Percentiles rank a stretch among this genome's conserved stretches.
Conservation (phyloP, 2,888 invertebrate genomes). For the Baronia brevicornis region DNA sequence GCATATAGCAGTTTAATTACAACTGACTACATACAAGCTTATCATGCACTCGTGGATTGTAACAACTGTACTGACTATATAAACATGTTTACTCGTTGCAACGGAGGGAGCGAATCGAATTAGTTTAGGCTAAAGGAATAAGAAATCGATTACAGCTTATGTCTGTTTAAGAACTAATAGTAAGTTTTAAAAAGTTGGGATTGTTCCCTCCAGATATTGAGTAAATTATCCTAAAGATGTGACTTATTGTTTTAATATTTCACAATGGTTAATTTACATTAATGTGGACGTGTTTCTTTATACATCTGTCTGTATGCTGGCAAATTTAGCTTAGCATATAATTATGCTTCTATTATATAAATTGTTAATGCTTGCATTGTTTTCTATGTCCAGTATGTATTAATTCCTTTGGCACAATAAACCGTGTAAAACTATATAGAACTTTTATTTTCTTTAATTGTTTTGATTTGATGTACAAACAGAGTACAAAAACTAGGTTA, state of each 20-base stretch:
- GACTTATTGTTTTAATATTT: constrained; percentile 34
- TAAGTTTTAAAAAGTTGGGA: constrained; percentile 33
- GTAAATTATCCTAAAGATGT: constrained; percentile 34
- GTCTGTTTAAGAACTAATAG: constrained; percentile 38
- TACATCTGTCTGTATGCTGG: constrained; percentile 42
- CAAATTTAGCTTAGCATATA: constrained; percentile 54
- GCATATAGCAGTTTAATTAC: too few species aligned
- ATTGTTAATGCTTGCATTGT: constrained; percentile 70
- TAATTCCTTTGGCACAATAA: constrained; percentile 74
- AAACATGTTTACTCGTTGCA: constrained; percentile 24
- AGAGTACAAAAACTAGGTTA: too few species aligned
- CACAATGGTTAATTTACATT: constrained; percentile 35
- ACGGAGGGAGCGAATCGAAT: constrained; percentile 45
- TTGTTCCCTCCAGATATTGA: constrained; percentile 46
- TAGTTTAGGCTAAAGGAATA: constrained; percentile 42
- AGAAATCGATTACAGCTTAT: constrained; percentile 40
- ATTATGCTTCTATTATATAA: constrained; percentile 47
- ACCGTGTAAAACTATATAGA: constrained; percentile 53
- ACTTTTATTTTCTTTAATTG: constrained; percentile 25
- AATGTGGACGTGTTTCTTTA: constrained; percentile 23
- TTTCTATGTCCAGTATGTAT: constrained; percentile 73
- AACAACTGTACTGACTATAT: too few species aligned
- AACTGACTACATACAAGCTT: too few species aligned
- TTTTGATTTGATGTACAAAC: too few species aligned
- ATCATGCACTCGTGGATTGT: too few species aligned